Conservation (phyloP, 2,888 invertebrate species). For the Brenthis daphne region DNA sequence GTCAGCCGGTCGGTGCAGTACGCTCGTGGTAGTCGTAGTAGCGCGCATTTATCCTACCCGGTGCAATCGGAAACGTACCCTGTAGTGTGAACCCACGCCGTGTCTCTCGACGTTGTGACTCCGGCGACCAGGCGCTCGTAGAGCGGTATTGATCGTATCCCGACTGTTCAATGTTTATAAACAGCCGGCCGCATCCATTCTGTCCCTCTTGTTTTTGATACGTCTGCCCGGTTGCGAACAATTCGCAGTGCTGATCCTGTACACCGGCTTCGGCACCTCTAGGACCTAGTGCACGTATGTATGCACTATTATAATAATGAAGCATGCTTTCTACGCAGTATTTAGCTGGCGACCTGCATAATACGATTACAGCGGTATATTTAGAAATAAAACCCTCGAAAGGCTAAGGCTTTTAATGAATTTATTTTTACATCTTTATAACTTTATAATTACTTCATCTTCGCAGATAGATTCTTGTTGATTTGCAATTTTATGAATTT, state of each 20-base stretch:
- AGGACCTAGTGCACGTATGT: constrained; percentile 65
- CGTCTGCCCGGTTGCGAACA: constrained; percentile 53
- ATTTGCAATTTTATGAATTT: constrained; percentile 38
- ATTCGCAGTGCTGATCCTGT: constrained; percentile 57
- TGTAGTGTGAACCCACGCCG: constrained; percentile 51
- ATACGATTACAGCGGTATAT: constrained; percentile 40
- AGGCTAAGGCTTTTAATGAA: no score
- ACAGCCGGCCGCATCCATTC: constrained; percentile 73
- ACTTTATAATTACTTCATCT: no score
- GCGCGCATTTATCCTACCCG: background rate
- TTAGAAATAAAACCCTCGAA: constrained; percentile 38
- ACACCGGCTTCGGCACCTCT: constrained; percentile 54
- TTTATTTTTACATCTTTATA: no score
- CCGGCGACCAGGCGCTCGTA: constrained; percentile 58
- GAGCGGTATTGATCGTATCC: constrained; percentile 68
- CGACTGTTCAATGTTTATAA: constrained; percentile 77
- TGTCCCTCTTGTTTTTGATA: constrained; percentile 69
- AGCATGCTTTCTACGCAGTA: constrained; percentile 45
- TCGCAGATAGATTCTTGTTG: no score
- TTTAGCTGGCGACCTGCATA: constrained; percentile 47
- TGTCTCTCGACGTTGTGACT: constrained; percentile 55
- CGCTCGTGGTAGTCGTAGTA: constrained; percentile 55
- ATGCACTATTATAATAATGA: constrained; percentile 55
- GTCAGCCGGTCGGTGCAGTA: constrained; percentile 65
- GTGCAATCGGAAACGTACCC: constrained; percentile 20